Percentiles rank a stretch among this genome's conserved stretches.
These are phyloP conservation scores for Lithophane semibrunnea DNA, from an alignment of 2,888 invertebrate genomes.

Conservation along the genomic window DNA sequence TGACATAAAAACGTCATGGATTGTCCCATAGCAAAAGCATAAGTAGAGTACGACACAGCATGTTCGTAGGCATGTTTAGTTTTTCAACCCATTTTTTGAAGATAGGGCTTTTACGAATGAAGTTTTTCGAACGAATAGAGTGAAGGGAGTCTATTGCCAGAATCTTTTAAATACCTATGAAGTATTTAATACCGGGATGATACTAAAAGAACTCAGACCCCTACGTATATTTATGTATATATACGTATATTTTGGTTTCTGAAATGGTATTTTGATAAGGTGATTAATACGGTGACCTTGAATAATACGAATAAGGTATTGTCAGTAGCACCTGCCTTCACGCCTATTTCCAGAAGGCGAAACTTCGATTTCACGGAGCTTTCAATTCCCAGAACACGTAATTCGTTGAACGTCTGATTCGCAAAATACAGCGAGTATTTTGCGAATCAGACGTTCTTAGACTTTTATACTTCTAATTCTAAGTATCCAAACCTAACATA, in stretches of 20 bases:
- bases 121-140: neutral
- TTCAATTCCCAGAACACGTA: neutral
- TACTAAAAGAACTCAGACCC: neutral
- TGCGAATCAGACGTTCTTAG: neutral
- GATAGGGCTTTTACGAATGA: neutral
- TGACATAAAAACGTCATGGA: neutral
- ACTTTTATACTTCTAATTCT: neutral
- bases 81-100: neutral
- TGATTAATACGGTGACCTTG: neutral
- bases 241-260: too few species aligned
- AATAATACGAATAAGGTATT: neutral
- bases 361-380: neutral
- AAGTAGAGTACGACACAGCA: too few species aligned
- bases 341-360: neutral
- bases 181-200: too few species aligned
- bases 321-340: too few species aligned
- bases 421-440: too few species aligned
- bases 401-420: neutral
- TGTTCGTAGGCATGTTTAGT: too few species aligned
- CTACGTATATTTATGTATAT: too few species aligned
- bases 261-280: too few species aligned
- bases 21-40: too few species aligned
- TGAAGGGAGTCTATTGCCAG: neutral
- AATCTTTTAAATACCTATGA: neutral
- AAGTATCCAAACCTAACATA: neutral